phyloP scores from a whole-genome alignment of 2,113 vertebrate species.

The Nycticryphes semicollaris region DNA sequence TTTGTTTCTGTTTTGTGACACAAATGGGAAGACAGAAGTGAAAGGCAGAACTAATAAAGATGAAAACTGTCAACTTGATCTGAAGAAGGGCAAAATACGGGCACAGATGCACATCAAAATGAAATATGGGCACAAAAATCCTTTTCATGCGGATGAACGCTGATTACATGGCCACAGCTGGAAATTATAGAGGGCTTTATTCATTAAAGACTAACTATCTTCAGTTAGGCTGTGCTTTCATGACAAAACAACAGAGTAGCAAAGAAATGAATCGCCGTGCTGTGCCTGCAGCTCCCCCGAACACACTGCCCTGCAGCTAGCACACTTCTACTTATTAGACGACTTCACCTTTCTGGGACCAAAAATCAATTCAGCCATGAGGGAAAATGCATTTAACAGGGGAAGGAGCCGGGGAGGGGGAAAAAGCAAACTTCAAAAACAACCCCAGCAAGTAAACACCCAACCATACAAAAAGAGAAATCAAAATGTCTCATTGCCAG shows the following conservation, averaged over 20 bases:
- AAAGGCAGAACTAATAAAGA: conserved; percentile 34
- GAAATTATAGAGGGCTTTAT: conserved; percentile 58
- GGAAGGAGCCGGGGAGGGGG: background rate
- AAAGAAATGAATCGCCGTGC: background rate
- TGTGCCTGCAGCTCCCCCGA: background rate
- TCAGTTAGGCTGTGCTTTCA: conserved; percentile 28
- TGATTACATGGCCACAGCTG: conserved; percentile 66
- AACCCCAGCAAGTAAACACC: background rate
- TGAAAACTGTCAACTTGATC: conserved; percentile 3
- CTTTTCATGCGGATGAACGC: background rate
- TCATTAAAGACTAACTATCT: conserved; percentile 51
- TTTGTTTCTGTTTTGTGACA: conserved; percentile 12
- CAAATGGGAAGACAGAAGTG: background rate
- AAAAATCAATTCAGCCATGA: background rate
- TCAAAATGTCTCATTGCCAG: background rate
- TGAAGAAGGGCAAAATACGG: conserved; percentile 28
- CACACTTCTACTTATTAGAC: background rate
- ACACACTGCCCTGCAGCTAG: background rate
- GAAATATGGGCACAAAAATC: conserved; percentile 24
- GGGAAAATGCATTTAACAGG: background rate
- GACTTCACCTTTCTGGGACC: background rate
- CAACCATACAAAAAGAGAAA: background rate
- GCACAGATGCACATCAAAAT: conserved; percentile 61
- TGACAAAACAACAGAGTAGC: background rate
- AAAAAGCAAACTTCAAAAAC: background rate